Percentiles rank a stretch among this genome's conserved stretches.
phyloP scores from a whole-genome alignment of 2,888 invertebrate genomes.

The Miltochrista miniata region DNA sequence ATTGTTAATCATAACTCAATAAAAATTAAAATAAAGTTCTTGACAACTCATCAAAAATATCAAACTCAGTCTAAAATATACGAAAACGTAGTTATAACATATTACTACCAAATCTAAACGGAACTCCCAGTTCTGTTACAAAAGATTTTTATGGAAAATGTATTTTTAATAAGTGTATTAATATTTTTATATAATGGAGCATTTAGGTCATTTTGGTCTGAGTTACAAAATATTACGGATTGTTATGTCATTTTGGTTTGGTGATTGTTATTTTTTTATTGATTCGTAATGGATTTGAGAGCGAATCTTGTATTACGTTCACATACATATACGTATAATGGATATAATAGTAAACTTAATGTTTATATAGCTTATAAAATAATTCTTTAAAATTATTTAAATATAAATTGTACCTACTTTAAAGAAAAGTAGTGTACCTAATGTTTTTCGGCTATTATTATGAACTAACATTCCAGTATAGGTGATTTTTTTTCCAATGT shows the following conservation, averaged over 20 bases:
- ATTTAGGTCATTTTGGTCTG: constrained; percentile 14
- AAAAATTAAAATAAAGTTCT: too few relatives aligned
- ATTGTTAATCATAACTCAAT: not conserved
- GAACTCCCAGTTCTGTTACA: constrained; percentile 18
- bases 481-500: too few relatives aligned
- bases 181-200: constrained; percentile 34
- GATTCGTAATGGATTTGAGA: not conserved
- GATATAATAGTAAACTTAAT: not conserved
- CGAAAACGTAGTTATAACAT: not conserved
- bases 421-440: too few relatives aligned
- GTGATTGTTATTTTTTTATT: constrained; percentile 9
- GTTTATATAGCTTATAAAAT: not conserved
- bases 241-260: constrained; percentile 18
- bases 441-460: too few relatives aligned
- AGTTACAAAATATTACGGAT: constrained; percentile 22
- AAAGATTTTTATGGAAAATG: constrained; percentile 11
- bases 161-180: constrained; percentile 30
- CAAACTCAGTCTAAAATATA: too few relatives aligned
- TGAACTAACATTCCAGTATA: too few relatives aligned
- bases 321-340: too few relatives aligned
- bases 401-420: too few relatives aligned
- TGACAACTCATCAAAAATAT: too few relatives aligned
- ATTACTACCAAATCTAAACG: constrained; percentile 8
- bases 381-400: too few relatives aligned
- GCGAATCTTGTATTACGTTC: not conserved